Percentiles rank a stretch among this genome's conserved stretches.
phyloP scores from a whole-genome alignment of 1,140 invertebrate genomes.

The Frieseomelitta varia region DNA sequence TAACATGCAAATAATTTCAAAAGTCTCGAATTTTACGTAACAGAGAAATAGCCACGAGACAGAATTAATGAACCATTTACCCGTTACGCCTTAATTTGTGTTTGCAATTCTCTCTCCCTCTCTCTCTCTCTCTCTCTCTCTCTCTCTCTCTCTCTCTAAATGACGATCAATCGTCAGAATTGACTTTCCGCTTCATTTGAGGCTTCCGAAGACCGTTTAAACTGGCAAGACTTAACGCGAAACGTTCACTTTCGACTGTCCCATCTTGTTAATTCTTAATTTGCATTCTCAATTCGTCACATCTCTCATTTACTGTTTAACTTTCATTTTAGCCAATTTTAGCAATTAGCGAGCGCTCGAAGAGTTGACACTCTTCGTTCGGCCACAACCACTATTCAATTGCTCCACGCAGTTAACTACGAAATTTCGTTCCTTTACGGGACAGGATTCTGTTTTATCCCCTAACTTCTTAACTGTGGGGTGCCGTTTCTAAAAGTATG shows the following conservation, averaged over 20 bases:
- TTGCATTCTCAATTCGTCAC: too few species aligned
- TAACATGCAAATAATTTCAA: neutral
- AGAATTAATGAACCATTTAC: conserved; percentile 58
- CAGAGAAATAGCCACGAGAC: conserved; percentile 8
- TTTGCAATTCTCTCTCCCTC: neutral
- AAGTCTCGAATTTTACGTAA: neutral
- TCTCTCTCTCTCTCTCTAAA: conserved; percentile 3
- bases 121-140: neutral
- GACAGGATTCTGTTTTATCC: too few species aligned
- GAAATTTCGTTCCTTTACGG: too few species aligned
- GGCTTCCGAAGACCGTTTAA: conserved; percentile 52
- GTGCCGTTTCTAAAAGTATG: too few species aligned
- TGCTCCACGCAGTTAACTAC: too few species aligned
- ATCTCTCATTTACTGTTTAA: too few species aligned
- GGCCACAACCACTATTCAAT: too few species aligned
- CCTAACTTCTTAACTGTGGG: too few species aligned
- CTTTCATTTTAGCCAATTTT: too few species aligned
- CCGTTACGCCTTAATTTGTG: conserved; percentile 57
- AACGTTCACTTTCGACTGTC: conserved; percentile 23
- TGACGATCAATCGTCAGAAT: conserved; percentile 58
- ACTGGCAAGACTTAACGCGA: conserved; percentile 5
- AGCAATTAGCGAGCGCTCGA: too few species aligned
- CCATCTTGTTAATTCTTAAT: neutral
- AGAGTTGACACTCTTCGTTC: too few species aligned
- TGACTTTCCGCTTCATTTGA: conserved; percentile 55